Evolutionary conservation across 2,113 vertebrate genomes (phyloP).

Genomic region (Prietella phreatophila): DNA sequence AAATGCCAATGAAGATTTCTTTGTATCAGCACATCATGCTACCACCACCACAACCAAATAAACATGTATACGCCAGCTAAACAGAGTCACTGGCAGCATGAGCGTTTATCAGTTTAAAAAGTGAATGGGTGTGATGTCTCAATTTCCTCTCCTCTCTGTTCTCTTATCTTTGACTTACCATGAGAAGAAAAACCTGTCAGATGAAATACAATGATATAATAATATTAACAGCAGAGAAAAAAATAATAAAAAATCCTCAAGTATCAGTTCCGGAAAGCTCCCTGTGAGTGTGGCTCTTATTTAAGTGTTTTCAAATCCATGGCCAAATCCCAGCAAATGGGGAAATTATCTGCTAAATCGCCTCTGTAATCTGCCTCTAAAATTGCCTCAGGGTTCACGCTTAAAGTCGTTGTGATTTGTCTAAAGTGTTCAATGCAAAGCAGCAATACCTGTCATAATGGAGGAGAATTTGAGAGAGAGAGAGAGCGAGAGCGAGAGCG

Average conservation of each 20-base stretch:
- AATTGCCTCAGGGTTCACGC: slow-evolving; percentile 69
- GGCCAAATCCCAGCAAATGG: slow-evolving; percentile 70
- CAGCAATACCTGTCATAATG: slow-evolving; percentile 68
- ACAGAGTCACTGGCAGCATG: not conserved
- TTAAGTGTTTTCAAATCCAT: slow-evolving; percentile 69
- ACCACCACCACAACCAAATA: not conserved
- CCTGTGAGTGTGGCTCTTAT: slow-evolving; percentile 50
- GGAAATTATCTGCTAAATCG: slow-evolving; percentile 70
- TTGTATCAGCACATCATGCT: not conserved
- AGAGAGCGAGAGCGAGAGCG: too few species aligned
- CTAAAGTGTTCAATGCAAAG: slow-evolving; percentile 64
- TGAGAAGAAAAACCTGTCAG: slow-evolving; percentile 59
- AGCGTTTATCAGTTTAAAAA: not conserved
- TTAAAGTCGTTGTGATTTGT: slow-evolving; percentile 61
- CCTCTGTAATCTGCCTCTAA: slow-evolving; percentile 68
- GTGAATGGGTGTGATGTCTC: not conserved
- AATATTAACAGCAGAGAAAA: slow-evolving; percentile 44
- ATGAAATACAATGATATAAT: slow-evolving; percentile 65
- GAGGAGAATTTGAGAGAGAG: slow-evolving; percentile 52
- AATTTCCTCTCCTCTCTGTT: not conserved
- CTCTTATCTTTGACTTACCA: slow-evolving; percentile 26
- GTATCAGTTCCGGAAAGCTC: slow-evolving; percentile 32
- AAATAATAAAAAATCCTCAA: slow-evolving; percentile 36
- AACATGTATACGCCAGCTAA: not conserved
- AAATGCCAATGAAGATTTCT: not conserved